Evolutionary conservation across 1,140 invertebrate species (phyloP).

Genomic region (Eumaeus atala): DNA sequence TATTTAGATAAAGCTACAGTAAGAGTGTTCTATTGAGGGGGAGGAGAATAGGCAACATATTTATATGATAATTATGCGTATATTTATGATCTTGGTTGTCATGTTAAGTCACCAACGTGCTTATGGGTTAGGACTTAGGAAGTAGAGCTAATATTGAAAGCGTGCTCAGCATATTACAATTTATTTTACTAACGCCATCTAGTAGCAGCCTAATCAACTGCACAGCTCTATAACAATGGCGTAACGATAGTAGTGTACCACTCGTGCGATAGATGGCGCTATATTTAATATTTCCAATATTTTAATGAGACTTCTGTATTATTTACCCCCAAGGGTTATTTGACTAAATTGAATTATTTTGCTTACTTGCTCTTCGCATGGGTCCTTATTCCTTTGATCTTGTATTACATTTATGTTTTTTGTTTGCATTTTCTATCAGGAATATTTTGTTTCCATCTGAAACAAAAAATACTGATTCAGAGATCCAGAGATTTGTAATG

Average conservation of each 20-base stretch:
- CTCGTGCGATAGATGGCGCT: slow-evolving; percentile 14
- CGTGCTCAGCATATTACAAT: too few relatives aligned
- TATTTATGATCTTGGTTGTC: too few relatives aligned
- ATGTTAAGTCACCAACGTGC: too few relatives aligned
- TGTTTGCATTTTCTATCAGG: slow-evolving; percentile 58
- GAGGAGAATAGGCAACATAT: too few relatives aligned
- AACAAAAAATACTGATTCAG: slow-evolving; percentile 21
- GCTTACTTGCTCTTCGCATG: slow-evolving; percentile 47
- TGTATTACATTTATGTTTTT: slow-evolving; percentile 65
- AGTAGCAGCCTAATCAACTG: neutral
- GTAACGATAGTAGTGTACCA: neutral
- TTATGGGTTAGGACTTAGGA: too few relatives aligned
- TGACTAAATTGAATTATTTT: neutral
- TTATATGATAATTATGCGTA: too few relatives aligned
- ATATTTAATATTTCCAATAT: neutral
- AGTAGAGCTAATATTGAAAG: too few relatives aligned
- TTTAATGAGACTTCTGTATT: neutral
- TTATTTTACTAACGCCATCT: slow-evolving; percentile 11
- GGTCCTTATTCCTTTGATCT: slow-evolving; percentile 56
- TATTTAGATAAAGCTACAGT: too few relatives aligned
- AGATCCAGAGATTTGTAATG: too few relatives aligned
- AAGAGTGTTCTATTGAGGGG: too few relatives aligned
- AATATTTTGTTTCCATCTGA: slow-evolving; percentile 29
- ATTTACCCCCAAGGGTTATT: neutral
- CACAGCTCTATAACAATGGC: neutral